Conservation (phyloP, 2,113 vertebrate genomes). For the Arvicanthis niloticus region DNA sequence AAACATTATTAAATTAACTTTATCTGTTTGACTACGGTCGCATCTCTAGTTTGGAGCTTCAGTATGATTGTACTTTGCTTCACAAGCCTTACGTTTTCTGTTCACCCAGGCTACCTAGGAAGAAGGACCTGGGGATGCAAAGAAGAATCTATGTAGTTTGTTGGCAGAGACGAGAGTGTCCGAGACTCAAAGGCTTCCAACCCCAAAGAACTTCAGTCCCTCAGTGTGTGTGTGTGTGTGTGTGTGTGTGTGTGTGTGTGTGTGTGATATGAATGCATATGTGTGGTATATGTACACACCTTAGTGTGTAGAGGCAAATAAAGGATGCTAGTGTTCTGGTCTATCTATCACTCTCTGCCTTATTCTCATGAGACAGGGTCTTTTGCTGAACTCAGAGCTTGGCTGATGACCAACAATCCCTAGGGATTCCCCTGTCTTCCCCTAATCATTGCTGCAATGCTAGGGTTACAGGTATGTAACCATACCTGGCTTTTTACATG, state of each 20-base stretch:
- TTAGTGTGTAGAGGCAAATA: neutral
- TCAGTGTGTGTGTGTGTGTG: neutral
- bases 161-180: neutral
- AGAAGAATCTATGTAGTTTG: neutral
- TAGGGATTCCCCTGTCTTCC: neutral
- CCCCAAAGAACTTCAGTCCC: neutral
- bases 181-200: neutral
- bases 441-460: neutral
- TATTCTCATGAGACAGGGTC: neutral
- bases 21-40: neutral
- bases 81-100: neutral
- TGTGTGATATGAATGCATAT: neutral
- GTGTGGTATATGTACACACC: neutral
- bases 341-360: neutral
- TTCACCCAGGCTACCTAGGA: neutral
- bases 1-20: neutral
- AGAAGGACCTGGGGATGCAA: neutral
- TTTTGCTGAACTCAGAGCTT: neutral
- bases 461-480: neutral
- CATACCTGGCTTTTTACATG: neutral
- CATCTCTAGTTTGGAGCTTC: neutral
- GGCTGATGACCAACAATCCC: no score
- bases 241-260: no score
- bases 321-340: neutral
- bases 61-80: neutral